A percentile compares a stretch with the other conserved stretches of the same genome.
These are phyloP conservation scores for Drosophila algonquin DNA, from an alignment of 2,888 invertebrate species.

Conservation along the genomic window DNA sequence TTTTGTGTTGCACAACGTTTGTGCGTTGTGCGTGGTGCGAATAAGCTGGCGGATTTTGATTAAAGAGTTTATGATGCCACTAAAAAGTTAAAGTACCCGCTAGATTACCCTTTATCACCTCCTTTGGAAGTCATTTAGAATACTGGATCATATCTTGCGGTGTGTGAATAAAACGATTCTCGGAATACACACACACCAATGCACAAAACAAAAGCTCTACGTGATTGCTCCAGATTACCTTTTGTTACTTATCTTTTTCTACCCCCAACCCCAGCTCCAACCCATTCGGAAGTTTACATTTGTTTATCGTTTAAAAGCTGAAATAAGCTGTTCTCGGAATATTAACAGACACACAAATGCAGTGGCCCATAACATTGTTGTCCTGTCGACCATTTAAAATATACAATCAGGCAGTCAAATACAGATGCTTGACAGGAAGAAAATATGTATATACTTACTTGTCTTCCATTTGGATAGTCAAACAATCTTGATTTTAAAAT, in stretches of 20 bases:
- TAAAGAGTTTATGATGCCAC: conserved; percentile 33
- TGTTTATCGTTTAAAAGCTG: background rate
- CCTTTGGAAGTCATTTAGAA: conserved; percentile 13
- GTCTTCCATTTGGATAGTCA: background rate
- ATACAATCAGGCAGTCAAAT: too few relatives aligned
- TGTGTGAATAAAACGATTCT: background rate
- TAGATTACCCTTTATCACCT: conserved; percentile 28
- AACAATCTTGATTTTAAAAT: background rate
- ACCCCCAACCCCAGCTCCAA: background rate
- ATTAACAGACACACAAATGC: background rate
- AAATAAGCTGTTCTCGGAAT: background rate
- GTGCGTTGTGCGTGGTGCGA: conserved; percentile 34
- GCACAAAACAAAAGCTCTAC: background rate
- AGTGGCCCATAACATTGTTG: background rate
- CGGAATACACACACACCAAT: background rate
- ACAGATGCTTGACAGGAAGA: too few relatives aligned
- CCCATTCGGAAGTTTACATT: background rate
- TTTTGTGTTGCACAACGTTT: conserved; percentile 31
- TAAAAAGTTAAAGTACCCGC: conserved; percentile 23
- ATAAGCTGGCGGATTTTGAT: conserved; percentile 16
- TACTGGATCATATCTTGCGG: background rate
- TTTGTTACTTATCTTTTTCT: background rate
- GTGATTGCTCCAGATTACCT: background rate
- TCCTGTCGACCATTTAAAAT: background rate
- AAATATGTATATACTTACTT: too few relatives aligned